Base-by-base conservation (phyloP, 92 coral and sea anemone genomes). In the Porites lobata region DNA sequence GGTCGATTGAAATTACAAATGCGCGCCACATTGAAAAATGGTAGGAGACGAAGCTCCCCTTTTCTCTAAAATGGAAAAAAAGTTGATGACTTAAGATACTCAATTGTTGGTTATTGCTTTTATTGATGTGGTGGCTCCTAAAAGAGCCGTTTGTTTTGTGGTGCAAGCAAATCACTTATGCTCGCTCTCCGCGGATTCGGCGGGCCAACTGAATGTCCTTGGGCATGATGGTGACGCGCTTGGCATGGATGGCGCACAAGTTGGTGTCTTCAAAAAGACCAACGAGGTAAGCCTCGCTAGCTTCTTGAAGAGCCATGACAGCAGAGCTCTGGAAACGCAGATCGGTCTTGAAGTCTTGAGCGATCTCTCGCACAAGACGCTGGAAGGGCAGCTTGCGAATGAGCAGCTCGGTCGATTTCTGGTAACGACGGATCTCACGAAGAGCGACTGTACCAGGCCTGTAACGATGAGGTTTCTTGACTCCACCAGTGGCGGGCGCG, bases 401-500 rank as follows among this genome's bases (percentile, higher is more conserved):
- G 87, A 94, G 65, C 66, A 94, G 95, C 85, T 94, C 96, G 87
- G 96, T 94, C 61, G 96, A 94, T 79, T 94, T 94, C 89, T 94
- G 96, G 88, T 94, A 94, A 51, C 96, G 95, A 84, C 96, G 92
- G 82, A 94, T 94, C 88, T 94, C 96, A 85, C 96, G 96, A 50
- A 94, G 96, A 86, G 96, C 96, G 56, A 94, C 96, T 79, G 96
- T 94, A 65, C 96, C 96, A 29, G 95, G 96, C 93, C 96, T 91
- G 96, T 91, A 94, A 88, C 96, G 94, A 87, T 94, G 96, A 81
- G 96, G 96, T 78, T 93, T 93, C 90, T 93, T 93, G 72, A 96
- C 99, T 87, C 98, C 99, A 85, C 99, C 98, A 61, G 99, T 95
- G 73, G 99, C 99, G 26, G 99, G 99, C 61, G 99, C 99, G 89